Percentiles rank a stretch among this genome's conserved stretches.
Evolutionary conservation across 1,140 invertebrate genomes (phyloP).

Genomic region (Hyphantria cunea): DNA sequence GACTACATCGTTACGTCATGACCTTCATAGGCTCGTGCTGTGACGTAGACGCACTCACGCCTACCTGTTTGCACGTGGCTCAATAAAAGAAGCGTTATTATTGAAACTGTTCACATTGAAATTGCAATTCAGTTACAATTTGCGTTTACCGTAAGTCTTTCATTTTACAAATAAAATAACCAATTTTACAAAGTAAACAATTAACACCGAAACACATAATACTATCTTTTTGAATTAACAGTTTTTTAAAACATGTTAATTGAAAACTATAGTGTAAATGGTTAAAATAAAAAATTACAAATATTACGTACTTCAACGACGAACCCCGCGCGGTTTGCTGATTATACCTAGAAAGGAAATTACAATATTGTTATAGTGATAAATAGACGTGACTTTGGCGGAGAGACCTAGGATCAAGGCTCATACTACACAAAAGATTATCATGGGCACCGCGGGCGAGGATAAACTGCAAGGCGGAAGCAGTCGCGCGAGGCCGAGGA

Average conservation of each 20-base stretch:
- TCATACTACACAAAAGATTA: slow-evolving; percentile 66
- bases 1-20: slow-evolving; percentile 66
- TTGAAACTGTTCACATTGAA: slow-evolving; percentile 30
- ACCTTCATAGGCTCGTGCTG: slow-evolving; percentile 62
- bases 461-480: slow-evolving; percentile 76
- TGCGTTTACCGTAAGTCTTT: background rate
- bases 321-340: slow-evolving; percentile 73
- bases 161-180: background rate
- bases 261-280: background rate
- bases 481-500: slow-evolving; percentile 72
- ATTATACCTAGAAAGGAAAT: slow-evolving; percentile 80
- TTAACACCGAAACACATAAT: background rate
- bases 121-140: slow-evolving; percentile 23
- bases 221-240: background rate
- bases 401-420: slow-evolving; percentile 67
- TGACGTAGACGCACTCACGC: slow-evolving; percentile 64
- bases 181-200: background rate
- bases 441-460: slow-evolving; percentile 70
- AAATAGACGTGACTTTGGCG: slow-evolving; percentile 48
- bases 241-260: background rate
- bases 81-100: slow-evolving; percentile 44
- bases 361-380: slow-evolving; percentile 58
- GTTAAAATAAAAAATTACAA: slow-evolving; percentile 44
- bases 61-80: slow-evolving; percentile 59
- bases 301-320: slow-evolving; percentile 76